Conservation (phyloP, 2,888 invertebrate genomes). For the Clivina fossor region DNA sequence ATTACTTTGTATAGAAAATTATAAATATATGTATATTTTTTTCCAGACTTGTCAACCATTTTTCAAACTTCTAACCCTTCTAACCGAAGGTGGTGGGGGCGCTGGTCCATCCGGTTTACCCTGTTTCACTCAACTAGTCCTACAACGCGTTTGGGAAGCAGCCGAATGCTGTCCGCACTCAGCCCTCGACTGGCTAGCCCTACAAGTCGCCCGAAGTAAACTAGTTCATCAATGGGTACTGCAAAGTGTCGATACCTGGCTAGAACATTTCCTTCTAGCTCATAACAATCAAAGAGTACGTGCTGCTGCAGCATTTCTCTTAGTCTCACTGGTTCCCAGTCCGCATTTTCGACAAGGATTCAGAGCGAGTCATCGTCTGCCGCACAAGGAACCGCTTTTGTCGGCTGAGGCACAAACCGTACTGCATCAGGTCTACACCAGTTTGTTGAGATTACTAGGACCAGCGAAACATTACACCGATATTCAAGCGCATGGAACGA, state of each 20-base stretch:
- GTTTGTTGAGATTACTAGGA: slow-evolving; percentile 73
- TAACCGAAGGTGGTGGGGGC: slow-evolving; percentile 75
- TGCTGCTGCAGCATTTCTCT: slow-evolving; percentile 84
- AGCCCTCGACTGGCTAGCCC: slow-evolving; percentile 87
- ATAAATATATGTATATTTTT: slow-evolving; percentile 18
- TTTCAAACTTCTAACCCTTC: slow-evolving; percentile 84
- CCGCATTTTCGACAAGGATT: slow-evolving; percentile 88
- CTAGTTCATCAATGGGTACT: slow-evolving; percentile 89
- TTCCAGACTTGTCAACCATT: slow-evolving; percentile 81
- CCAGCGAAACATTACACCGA: slow-evolving; percentile 86
- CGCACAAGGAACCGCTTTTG: slow-evolving; percentile 55
- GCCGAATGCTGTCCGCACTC: slow-evolving; percentile 90
- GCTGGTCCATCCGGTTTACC: slow-evolving; percentile 73
- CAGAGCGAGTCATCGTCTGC: slow-evolving; percentile 61
- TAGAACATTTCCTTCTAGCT: slow-evolving; percentile 84
- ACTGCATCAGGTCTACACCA: slow-evolving; percentile 69
- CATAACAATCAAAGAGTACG: slow-evolving; percentile 85
- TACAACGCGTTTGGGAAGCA: slow-evolving; percentile 86
- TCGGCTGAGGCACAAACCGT: slow-evolving; percentile 59
- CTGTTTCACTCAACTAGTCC: slow-evolving; percentile 85
- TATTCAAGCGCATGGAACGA: slow-evolving; percentile 83
- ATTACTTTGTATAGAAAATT: no score
- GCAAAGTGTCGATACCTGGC: slow-evolving; percentile 89
- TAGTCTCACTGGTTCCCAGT: slow-evolving; percentile 89
- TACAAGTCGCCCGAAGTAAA: slow-evolving; percentile 84